Evolutionary conservation across 2,113 vertebrate species (phyloP).

Genomic region (Barnardius zonarius): DNA sequence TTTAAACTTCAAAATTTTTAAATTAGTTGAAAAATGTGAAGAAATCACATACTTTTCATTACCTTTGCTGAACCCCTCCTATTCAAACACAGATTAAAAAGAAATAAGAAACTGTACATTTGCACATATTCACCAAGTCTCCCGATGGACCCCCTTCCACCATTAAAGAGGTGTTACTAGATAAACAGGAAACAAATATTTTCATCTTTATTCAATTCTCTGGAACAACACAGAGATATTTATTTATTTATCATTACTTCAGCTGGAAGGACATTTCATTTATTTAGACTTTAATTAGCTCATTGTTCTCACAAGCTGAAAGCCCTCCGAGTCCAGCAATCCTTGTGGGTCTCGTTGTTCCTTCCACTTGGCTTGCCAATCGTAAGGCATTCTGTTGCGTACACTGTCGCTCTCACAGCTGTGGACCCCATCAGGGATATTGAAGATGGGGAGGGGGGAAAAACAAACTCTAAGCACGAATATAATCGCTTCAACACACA

Average conservation of each 20-base stretch:
- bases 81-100: background rate
- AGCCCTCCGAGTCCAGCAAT: constrained; percentile 13
- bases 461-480: constrained; percentile 8
- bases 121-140: background rate
- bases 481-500: constrained; percentile 36
- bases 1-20: background rate
- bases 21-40: background rate
- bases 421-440: constrained; percentile 46
- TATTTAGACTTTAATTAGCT: constrained; percentile 43
- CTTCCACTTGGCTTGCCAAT: constrained; percentile 45
- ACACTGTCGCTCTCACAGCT: constrained; percentile 27
- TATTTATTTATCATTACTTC: constrained; percentile 34
- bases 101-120: background rate
- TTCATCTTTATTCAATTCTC: background rate
- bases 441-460: background rate
- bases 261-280: constrained; percentile 2
- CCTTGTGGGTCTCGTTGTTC: constrained; percentile 37
- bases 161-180: background rate
- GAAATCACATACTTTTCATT: background rate
- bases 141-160: background rate
- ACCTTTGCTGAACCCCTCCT: background rate
- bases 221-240: background rate
- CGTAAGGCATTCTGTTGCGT: background rate
- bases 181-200: background rate
- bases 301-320: constrained; percentile 17